A percentile compares a stretch with the other conserved stretches of the same genome.
phyloP scores from a whole-genome alignment of 2,113 vertebrate species.

The Platysternon megacephalum region DNA sequence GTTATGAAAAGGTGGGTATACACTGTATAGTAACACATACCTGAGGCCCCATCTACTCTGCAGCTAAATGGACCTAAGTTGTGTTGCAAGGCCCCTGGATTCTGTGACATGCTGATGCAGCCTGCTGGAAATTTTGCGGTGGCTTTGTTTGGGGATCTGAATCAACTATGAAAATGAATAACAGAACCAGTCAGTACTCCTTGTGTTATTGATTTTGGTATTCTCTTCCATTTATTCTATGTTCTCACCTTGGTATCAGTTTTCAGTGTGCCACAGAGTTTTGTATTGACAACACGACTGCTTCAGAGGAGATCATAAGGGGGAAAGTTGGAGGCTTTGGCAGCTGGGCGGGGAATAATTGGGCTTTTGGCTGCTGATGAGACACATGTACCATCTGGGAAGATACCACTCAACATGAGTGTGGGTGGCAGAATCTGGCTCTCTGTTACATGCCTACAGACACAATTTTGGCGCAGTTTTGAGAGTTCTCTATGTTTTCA shows the following conservation, averaged over 20 bases:
- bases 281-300: background rate
- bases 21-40: background rate
- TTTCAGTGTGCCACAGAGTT: background rate
- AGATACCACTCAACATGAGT: background rate
- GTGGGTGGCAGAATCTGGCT: background rate
- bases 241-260: background rate
- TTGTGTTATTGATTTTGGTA: background rate
- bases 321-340: background rate
- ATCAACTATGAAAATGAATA: background rate
- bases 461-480: background rate
- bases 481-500: background rate
- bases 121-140: background rate
- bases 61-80: background rate
- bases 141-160: background rate
- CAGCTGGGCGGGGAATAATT: background rate
- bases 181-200: background rate
- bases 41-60: background rate
- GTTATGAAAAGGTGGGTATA: background rate
- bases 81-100: background rate
- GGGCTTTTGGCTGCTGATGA: background rate
- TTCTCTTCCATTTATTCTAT: background rate
- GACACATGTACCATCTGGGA: background rate
- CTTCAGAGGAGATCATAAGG: background rate
- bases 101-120: background rate
- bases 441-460: background rate